A percentile compares a stretch with the other conserved stretches of the same genome.
phyloP scores from a whole-genome alignment of 2,888 invertebrate genomes.

The Pterostichus madidus region DNA sequence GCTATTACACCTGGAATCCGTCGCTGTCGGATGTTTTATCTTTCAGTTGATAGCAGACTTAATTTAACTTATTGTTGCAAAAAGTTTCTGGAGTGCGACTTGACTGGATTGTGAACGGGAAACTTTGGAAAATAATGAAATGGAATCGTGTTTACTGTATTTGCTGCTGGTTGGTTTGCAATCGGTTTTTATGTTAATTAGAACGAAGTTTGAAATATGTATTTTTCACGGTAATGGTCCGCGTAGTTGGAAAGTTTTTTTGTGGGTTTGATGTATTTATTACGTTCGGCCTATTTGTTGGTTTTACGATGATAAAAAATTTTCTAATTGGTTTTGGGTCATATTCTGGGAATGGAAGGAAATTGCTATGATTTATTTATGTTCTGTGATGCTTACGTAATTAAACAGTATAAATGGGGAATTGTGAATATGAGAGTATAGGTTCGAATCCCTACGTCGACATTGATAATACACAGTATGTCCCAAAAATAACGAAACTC shows the following conservation, averaged over 20 bases:
- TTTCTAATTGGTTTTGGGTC: no score
- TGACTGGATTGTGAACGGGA: neutral
- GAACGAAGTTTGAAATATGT: slow-evolving; percentile 45
- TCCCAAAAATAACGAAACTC: no score
- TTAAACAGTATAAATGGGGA: no score
- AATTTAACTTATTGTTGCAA: slow-evolving; percentile 60
- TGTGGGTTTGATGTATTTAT: slow-evolving; percentile 29
- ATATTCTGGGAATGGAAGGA: no score
- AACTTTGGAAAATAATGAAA: slow-evolving; percentile 51
- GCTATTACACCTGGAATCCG: slow-evolving; percentile 52
- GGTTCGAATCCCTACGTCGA: no score
- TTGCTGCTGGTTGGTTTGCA: slow-evolving; percentile 21
- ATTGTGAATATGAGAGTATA: no score
- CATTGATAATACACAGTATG: no score
- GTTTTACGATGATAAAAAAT: neutral
- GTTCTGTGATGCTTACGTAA: no score
- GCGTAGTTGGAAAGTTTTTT: slow-evolving; percentile 14
- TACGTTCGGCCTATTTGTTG: slow-evolving; percentile 11
- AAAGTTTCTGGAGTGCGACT: slow-evolving; percentile 32
- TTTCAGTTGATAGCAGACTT: slow-evolving; percentile 57
- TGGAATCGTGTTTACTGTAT: slow-evolving; percentile 51
- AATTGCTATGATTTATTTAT: no score
- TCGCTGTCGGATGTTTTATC: slow-evolving; percentile 53
- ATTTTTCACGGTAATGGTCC: slow-evolving; percentile 45
- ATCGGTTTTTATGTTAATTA: slow-evolving; percentile 52